Conservation (phyloP, 2,113 vertebrate species). For the Semnornis frantzii region DNA sequence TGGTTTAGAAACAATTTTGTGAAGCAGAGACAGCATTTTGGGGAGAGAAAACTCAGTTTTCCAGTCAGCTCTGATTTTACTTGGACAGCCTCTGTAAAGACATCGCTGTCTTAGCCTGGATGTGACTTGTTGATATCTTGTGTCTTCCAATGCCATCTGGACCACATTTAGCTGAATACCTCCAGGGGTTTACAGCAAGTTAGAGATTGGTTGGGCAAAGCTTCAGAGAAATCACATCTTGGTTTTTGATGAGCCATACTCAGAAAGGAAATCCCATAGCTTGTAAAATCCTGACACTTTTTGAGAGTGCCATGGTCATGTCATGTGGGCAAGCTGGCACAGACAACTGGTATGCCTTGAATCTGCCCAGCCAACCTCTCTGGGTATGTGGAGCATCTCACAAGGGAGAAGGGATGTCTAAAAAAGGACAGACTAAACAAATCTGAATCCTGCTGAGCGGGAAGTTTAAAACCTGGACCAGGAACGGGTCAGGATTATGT, state of each 20-base stretch:
- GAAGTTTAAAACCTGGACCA: background rate
- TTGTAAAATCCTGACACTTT: background rate
- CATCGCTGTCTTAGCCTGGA: background rate
- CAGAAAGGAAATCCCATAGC: constrained; percentile 27
- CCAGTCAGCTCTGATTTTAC: background rate
- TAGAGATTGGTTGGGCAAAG: constrained; percentile 57
- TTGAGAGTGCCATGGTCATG: background rate
- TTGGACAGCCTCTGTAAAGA: background rate
- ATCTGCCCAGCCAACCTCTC: background rate
- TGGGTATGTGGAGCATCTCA: background rate
- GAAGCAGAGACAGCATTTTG: background rate
- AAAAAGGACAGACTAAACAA: background rate
- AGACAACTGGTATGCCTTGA: background rate
- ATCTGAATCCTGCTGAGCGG: background rate
- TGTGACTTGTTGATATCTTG: constrained; percentile 26
- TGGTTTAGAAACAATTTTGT: background rate
- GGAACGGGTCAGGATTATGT: background rate
- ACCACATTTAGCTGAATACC: constrained; percentile 7
- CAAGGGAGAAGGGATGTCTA: background rate
- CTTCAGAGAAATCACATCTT: constrained; percentile 63
- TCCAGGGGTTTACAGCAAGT: constrained; percentile 4
- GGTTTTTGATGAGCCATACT: background rate
- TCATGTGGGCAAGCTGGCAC: constrained; percentile 25
- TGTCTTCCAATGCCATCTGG: constrained; percentile 72
- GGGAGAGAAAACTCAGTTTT: background rate